These are phyloP conservation scores for Neogale vison DNA, from an alignment of 2,113 vertebrate genomes.

Conservation along the genomic window DNA sequence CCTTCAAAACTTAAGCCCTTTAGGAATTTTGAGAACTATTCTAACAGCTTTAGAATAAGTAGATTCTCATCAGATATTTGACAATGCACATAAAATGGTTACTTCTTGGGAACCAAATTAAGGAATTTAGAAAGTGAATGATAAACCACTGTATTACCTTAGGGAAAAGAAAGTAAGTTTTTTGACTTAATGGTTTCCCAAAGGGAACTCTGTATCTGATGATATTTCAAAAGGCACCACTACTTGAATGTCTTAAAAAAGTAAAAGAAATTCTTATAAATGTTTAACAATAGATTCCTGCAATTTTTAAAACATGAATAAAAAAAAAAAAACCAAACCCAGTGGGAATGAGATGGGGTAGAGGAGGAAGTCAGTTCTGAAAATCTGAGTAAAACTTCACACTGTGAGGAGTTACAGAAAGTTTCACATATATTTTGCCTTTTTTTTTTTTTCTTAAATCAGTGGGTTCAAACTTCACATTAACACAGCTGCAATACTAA, in stretches of 20 bases:
- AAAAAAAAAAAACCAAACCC: conserved; percentile 37
- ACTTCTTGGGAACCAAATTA: conserved; percentile 52
- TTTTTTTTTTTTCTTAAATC: conserved; percentile 31
- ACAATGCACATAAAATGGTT: conserved; percentile 34
- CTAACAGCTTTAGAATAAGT: conserved; percentile 15
- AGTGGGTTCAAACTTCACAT: conserved; percentile 45
- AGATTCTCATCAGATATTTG: conserved; percentile 38
- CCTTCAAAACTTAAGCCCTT: conserved; percentile 21
- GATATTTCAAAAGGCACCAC: conserved; percentile 51
- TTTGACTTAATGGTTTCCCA: conserved; percentile 41
- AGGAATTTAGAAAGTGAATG: conserved; percentile 52
- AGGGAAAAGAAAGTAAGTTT: conserved; percentile 41
- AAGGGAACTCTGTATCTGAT: conserved; percentile 26
- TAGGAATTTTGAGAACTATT: conserved; percentile 39
- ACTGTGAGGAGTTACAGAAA: conserved; percentile 64
- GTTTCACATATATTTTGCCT: conserved; percentile 57
- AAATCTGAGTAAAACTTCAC: conserved; percentile 48
- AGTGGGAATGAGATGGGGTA: conserved; percentile 43
- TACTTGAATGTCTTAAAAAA: conserved; percentile 56
- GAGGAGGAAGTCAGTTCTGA: conserved; percentile 60
- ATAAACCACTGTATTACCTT: conserved; percentile 48
- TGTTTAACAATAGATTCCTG: conserved; percentile 40
- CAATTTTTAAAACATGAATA: conserved; percentile 41
- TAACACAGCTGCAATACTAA: conserved; percentile 27
- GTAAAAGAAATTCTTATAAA: conserved; percentile 38